Evolutionary conservation across 2,797 vertebrate genomes (phyloP).

Genomic region (Glossophaga mutica): DNA sequence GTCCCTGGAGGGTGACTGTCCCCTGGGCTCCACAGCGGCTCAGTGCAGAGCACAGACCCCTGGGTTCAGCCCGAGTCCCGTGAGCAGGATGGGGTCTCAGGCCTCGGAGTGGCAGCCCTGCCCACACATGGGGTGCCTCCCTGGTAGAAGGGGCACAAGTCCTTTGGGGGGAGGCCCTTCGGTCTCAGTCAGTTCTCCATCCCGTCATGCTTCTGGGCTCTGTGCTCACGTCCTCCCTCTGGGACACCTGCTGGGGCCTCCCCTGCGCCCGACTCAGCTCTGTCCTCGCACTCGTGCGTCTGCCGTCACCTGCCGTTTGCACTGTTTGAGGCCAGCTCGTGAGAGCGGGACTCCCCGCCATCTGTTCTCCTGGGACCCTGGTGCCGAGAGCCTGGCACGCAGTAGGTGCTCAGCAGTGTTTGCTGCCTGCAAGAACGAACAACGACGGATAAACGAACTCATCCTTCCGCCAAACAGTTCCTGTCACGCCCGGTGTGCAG

Average conservation of each 20-base stretch:
- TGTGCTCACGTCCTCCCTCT: neutral
- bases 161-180: neutral
- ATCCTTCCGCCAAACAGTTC: neutral
- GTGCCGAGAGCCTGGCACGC: neutral
- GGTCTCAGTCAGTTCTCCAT: fast-evolving
- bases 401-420: fast-evolving
- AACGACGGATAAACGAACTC: neutral
- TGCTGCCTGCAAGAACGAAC: neutral
- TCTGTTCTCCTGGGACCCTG: neutral
- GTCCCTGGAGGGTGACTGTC: fast-evolving
- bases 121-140: fast-evolving
- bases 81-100: neutral
- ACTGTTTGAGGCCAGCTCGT: neutral
- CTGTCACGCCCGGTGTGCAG: fast-evolving
- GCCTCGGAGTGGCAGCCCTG: neutral
- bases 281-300: neutral
- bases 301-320: fast-evolving
- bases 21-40: fast-evolving
- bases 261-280: fast-evolving
- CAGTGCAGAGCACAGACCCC: neutral
- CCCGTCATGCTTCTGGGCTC: fast-evolving
- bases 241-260: neutral
- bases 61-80: fast-evolving
- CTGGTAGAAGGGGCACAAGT: neutral
- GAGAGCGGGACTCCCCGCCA: fast-evolving